Evolutionary conservation across 2,888 invertebrate species (phyloP), one percentile per base, ranked within the genome.

Genomic region (Lepas anatifera): DNA sequence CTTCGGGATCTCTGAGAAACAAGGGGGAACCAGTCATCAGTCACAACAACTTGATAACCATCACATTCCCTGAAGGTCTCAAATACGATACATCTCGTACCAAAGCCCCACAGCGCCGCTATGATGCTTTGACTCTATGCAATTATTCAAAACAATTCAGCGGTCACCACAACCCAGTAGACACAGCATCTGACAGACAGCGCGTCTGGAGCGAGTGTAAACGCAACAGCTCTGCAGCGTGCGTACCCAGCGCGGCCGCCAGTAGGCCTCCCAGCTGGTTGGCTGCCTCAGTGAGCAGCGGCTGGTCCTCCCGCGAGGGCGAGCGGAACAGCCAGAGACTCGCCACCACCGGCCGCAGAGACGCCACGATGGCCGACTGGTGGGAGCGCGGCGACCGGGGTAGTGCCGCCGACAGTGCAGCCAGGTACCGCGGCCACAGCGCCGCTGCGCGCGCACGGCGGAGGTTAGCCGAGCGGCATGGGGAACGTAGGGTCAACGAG

Each of bases 361-460:
- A 37, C 25, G 66, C 13, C 66, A 66, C 66, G 27, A 66, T 66
- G 25, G 66, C 25, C 66, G 27, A 13, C 39, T 66, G 66, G 27
- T 39, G 39, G 39, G 39, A 8, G 39, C 66, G 66, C 25, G 66
- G 39, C 25, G 25, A 66, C 25, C 37, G 66, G 25, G 66, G 37
- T 39, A 39, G 39, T 11, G 39, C 39, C 39, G 39, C 66, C 10
- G 39, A 7, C 39, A 66, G 39, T 2, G 25, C 13, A 6, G 13
- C 39, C 25, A 37, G n/a, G 66, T 41, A 39, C 22, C 37, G 37
- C 25, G 39, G 52, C 52, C 52, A 52, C 3, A 32, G 32, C 52
- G 10, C 29, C 3, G 52, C 52, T 52, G 52, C 13, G 16, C 16
- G 3, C 10, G 18, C 7, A 4, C 6, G 32, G 18, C 16, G 52